These are phyloP conservation scores for Leptothorax acervorum DNA, from an alignment of 2,888 invertebrate species.

Conservation along the genomic window DNA sequence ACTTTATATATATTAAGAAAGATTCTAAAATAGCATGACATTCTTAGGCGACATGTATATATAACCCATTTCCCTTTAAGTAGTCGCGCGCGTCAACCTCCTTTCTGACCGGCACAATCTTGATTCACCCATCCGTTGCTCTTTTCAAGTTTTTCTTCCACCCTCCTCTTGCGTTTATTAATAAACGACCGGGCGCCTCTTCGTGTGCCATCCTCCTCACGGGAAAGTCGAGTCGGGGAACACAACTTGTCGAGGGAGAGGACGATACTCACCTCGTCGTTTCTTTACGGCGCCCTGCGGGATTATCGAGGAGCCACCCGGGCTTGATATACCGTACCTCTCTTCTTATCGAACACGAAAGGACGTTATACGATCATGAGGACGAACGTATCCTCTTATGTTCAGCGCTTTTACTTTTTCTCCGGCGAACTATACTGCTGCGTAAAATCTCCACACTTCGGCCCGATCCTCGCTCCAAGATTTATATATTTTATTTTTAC, in stretches of 20 bases:
- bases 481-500: neutral
- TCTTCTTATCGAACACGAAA: slow-evolving; percentile 32
- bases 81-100: slow-evolving; percentile 67
- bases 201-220: slow-evolving; percentile 25
- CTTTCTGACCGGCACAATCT: slow-evolving; percentile 57
- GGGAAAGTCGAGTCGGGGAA: slow-evolving; percentile 9
- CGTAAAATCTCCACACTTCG: neutral
- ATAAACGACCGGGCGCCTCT: slow-evolving; percentile 67
- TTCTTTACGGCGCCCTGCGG: slow-evolving; percentile 52
- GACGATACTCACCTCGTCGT: slow-evolving; percentile 48
- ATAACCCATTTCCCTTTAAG: slow-evolving; percentile 49
- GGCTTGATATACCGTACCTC: slow-evolving; percentile 35
- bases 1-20: slow-evolving; percentile 22
- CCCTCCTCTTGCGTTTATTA: slow-evolving; percentile 67
- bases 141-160: slow-evolving; percentile 24
- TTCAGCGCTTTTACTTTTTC: slow-evolving; percentile 20
- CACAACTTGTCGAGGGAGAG: slow-evolving; percentile 36
- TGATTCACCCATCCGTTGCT: slow-evolving; percentile 43
- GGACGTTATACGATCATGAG: slow-evolving; percentile 35
- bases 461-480: neutral
- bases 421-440: neutral
- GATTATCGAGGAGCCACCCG: slow-evolving; percentile 57
- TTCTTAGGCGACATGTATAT: slow-evolving; percentile 36
- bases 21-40: slow-evolving; percentile 45
- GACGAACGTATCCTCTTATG: slow-evolving; percentile 35